These are phyloP conservation scores for Gavialis gangeticus DNA, from an alignment of 2,113 vertebrate species.

Conservation along the genomic window DNA sequence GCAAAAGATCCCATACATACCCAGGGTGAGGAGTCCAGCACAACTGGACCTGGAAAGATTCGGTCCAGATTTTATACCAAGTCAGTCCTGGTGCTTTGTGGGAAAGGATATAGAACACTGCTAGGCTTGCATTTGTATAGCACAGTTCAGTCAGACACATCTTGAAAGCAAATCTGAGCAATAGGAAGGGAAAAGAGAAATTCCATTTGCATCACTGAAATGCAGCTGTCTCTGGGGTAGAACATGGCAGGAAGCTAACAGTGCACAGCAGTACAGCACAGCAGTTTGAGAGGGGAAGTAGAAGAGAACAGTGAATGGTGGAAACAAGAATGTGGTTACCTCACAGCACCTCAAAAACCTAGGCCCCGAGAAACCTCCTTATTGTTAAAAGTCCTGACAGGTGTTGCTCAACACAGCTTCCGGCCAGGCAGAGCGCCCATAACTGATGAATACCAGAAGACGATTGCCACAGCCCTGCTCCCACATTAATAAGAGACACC, in stretches of 20 bases:
- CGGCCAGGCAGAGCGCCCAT: background rate
- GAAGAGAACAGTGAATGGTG: background rate
- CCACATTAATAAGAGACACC: background rate
- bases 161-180: no score
- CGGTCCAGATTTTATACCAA: background rate
- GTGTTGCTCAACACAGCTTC: background rate
- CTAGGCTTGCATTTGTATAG: no score
- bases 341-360: background rate
- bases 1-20: background rate
- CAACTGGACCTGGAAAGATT: background rate
- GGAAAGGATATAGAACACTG: background rate
- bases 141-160: background rate
- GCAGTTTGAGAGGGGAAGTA: background rate
- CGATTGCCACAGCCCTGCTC: background rate
- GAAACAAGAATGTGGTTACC: background rate
- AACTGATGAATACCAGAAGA: background rate
- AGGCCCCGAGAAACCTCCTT: background rate
- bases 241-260: fast-evolving
- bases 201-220: background rate
- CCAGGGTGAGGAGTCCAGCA: background rate
- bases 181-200: no score
- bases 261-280: background rate
- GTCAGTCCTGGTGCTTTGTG: background rate
- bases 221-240: background rate
- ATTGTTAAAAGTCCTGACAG: background rate